These are phyloP conservation scores for Poecilia latipinna DNA, from an alignment of 2,113 vertebrate genomes.

Conservation along the genomic window DNA sequence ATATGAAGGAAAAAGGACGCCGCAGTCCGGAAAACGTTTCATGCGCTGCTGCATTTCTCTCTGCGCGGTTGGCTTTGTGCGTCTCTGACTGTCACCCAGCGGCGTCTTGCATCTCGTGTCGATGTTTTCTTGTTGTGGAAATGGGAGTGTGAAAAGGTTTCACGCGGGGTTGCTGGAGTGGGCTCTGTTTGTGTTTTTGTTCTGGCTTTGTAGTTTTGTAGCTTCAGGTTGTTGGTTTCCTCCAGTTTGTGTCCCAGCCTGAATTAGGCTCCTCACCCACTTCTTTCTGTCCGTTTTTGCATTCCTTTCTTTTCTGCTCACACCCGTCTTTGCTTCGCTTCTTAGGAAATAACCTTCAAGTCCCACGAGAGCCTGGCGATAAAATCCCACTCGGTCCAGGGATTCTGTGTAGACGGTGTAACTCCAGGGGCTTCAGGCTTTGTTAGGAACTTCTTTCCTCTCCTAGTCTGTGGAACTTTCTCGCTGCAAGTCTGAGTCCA, in stretches of 20 bases:
- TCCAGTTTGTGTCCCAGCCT: constrained; percentile 30
- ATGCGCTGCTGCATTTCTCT: constrained; percentile 34
- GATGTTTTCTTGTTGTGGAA: constrained; percentile 67
- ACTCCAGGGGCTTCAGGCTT: constrained; percentile 57
- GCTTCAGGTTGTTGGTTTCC: constrained; percentile 47
- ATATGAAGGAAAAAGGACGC: constrained; percentile 35
- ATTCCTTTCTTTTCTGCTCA: constrained; percentile 12
- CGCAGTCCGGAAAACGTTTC: constrained; percentile 34
- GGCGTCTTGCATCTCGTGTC: constrained; percentile 20
- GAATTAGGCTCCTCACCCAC: constrained; percentile 25
- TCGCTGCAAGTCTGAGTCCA: constrained; percentile 20
- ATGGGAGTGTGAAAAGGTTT: constrained; percentile 51
- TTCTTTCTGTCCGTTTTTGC: constrained; percentile 34
- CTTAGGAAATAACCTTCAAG: constrained; percentile 71
- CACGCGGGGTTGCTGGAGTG: constrained; percentile 31
- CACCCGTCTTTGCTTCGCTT: constrained; percentile 55
- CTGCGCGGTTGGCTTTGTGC: constrained; percentile 14
- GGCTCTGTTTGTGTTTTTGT: constrained; percentile 58
- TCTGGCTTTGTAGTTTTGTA: constrained; percentile 50
- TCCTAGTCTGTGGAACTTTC: constrained; percentile 44
- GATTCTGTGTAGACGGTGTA: constrained; percentile 71
- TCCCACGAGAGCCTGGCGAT: constrained; percentile 72
- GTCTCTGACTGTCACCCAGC: constrained; percentile 37
- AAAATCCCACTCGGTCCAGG: constrained; percentile 71
- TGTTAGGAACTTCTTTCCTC: constrained; percentile 52